phyloP scores from a whole-genome alignment of 2,888 invertebrate species.

The Agrochola litura region DNA sequence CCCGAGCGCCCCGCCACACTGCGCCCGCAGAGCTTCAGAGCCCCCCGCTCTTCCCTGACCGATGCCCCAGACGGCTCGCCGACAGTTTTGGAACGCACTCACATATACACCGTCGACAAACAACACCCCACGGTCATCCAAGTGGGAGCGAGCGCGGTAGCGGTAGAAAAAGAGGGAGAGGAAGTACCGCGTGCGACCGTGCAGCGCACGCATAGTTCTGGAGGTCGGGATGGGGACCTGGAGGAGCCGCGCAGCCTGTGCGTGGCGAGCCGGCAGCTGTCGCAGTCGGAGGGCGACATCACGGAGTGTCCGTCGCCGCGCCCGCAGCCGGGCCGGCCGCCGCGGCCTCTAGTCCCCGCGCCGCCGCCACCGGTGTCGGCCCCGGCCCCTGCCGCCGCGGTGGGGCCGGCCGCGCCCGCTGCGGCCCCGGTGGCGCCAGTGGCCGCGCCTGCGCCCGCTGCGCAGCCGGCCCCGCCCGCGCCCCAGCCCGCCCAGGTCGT shows the following conservation, averaged over 20 bases:
- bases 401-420: constrained; percentile 48
- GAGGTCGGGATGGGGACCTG: constrained; percentile 84
- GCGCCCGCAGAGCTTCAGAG: constrained; percentile 90
- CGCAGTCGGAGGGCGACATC: constrained; percentile 92
- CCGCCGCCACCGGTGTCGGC: constrained; percentile 72
- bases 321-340: constrained; percentile 79
- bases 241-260: constrained; percentile 82
- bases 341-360: constrained; percentile 80
- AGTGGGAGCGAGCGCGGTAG: constrained; percentile 79
- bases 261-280: constrained; percentile 85
- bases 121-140: constrained; percentile 93
- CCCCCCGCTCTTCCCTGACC: constrained; percentile 78
- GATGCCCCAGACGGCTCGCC: constrained; percentile 76
- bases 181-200: constrained; percentile 81
- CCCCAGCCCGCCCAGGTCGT: constrained; percentile 26
- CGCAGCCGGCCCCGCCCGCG: constrained; percentile 67
- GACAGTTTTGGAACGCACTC: constrained; percentile 92
- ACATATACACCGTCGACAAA: constrained; percentile 93
- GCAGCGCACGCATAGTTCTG: constrained; percentile 87
- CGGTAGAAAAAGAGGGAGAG: constrained; percentile 65
- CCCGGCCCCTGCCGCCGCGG: constrained; percentile 65
- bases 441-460: not conserved
- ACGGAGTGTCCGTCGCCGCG: constrained; percentile 88
- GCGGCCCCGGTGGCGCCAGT: constrained; percentile 8
- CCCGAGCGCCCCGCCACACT: constrained; percentile 95